Conservation (phyloP, 2,113 vertebrate species). For the Setophaga petechia region DNA sequence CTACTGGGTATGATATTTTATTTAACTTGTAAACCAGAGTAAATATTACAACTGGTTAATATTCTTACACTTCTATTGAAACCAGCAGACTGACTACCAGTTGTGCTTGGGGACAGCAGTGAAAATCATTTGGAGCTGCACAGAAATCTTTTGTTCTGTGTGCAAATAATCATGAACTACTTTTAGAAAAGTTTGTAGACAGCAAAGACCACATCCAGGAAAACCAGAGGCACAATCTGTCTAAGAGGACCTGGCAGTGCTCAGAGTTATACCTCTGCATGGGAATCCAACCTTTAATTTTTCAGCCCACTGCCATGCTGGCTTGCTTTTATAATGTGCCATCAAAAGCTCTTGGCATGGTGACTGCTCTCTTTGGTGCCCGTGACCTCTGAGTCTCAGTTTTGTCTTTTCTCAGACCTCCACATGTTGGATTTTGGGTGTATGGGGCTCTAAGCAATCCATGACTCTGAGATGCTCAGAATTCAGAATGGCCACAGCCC, state of each 20-base stretch:
- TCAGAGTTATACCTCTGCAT: not conserved
- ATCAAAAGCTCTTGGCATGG: not conserved
- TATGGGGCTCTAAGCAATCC: not conserved
- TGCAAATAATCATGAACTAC: not conserved
- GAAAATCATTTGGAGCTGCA: not conserved
- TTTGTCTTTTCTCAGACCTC: not conserved
- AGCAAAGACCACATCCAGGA: not conserved
- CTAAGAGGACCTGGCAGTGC: not conserved
- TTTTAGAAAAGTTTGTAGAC: not conserved
- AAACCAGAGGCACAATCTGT: not conserved
- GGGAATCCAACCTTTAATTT: not conserved
- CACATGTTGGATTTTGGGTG: not conserved
- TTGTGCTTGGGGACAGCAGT: not conserved
- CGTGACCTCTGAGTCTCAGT: not conserved
- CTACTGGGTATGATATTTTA: not conserved
- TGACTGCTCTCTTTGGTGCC: not conserved
- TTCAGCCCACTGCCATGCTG: not conserved
- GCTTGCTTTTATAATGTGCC: not conserved
- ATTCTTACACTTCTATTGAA: not conserved
- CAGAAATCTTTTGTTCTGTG: rapidly evolving
- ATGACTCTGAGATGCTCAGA: not conserved
- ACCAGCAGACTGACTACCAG: not conserved
- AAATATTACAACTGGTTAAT: not conserved
- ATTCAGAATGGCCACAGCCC: not conserved
- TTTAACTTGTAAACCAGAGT: not conserved